Percentiles rank a stretch among this genome's conserved stretches.
Evolutionary conservation across 1,140 invertebrate species (phyloP).

Genomic region (Pogonognathellus flavescens): DNA sequence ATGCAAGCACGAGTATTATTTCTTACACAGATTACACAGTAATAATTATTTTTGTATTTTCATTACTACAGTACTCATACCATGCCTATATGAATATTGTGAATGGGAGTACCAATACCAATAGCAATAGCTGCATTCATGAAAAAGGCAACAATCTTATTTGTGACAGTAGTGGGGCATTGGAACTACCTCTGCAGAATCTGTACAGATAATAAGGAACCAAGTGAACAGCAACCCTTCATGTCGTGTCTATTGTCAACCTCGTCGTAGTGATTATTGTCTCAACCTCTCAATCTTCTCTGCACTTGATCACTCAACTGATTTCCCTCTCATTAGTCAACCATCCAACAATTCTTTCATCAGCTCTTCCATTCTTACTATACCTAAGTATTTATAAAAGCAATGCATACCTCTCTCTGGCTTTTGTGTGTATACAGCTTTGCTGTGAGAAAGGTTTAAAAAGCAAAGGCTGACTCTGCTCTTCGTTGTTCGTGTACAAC

Average conservation of each 20-base stretch:
- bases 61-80: no score
- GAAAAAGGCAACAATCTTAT: no score
- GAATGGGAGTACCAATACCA: no score
- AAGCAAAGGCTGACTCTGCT: neutral
- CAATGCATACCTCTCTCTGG: no score
- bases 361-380: no score
- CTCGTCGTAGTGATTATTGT: slow-evolving; percentile 33
- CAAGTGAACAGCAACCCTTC: slow-evolving; percentile 11
- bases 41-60: no score
- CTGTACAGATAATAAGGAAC: no score
- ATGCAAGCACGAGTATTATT: neutral
- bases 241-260: slow-evolving; percentile 13
- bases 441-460: slow-evolving; percentile 3
- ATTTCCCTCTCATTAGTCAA: slow-evolving; percentile 49
- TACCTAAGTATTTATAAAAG: no score
- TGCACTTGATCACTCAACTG: slow-evolving; percentile 59
- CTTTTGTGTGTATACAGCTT: no score
- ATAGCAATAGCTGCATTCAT: no score
- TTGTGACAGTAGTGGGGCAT: neutral
- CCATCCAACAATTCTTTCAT: neutral
- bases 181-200: neutral
- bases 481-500: neutral
- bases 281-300: slow-evolving; percentile 57
- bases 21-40: neutral
- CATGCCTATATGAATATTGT: neutral